A percentile compares a stretch with the other conserved stretches of the same genome.
Evolutionary conservation across 1,140 invertebrate genomes (phyloP).

Genomic region (Callitettix versicolor): DNA sequence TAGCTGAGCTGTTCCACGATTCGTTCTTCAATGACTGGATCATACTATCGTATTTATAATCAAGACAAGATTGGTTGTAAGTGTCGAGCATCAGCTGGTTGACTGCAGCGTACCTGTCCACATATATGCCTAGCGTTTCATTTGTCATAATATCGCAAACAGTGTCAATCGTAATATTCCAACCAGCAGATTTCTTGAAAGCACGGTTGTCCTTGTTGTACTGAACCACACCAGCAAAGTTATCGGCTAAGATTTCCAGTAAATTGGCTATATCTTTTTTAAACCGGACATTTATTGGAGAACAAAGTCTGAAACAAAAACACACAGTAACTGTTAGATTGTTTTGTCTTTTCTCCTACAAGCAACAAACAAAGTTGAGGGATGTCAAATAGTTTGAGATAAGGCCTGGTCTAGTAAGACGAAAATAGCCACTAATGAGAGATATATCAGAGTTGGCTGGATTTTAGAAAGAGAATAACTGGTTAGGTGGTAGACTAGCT

Average conservation of each 20-base stretch:
- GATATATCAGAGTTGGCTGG: too few species aligned
- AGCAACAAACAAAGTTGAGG: too few species aligned
- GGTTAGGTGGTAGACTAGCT: too few species aligned
- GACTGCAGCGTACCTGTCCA: conserved; percentile 59
- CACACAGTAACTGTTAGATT: conserved; percentile 62
- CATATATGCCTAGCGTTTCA: conserved; percentile 41
- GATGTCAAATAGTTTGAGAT: too few species aligned
- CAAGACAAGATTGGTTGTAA: conserved; percentile 64
- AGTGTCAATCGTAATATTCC: conserved; percentile 68
- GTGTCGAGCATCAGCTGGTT: conserved; percentile 58
- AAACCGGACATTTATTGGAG: conserved; percentile 53
- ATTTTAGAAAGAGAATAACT: too few species aligned
- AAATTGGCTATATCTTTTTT: conserved; percentile 69
- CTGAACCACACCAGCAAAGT: conserved; percentile 80
- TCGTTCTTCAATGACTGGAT: conserved; percentile 56
- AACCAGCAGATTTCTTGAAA: conserved; percentile 32
- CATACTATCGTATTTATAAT: conserved; percentile 73
- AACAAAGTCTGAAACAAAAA: conserved; percentile 53
- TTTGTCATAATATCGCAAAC: conserved; percentile 67
- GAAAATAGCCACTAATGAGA: too few species aligned
- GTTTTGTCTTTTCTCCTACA: too few species aligned
- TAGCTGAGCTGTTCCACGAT: conserved; percentile 52
- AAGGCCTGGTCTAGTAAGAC: too few species aligned
- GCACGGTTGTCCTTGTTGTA: conserved; percentile 87
- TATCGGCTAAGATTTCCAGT: conserved; percentile 66